Base-by-base conservation (phyloP, 2,113 vertebrate species). In the Aspidoscelis tigris region DNA sequence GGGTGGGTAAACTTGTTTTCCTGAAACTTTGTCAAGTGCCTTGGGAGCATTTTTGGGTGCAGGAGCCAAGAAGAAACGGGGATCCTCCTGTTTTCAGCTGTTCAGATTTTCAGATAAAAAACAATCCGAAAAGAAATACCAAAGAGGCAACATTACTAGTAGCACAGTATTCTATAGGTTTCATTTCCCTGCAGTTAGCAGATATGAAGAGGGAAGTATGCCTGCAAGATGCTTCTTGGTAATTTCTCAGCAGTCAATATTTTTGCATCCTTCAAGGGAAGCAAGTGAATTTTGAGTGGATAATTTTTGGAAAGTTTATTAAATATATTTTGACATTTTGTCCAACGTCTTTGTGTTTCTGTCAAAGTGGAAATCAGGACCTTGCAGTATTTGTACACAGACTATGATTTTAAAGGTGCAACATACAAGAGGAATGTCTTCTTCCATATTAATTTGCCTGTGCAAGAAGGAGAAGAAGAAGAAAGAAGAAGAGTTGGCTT, bases 121-220 rank as follows among this genome's bases (percentile, higher is more conserved):
- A n/a, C 58, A 8, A 2, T 53, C 11, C 78, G 10, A 41, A 76
- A 33, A 20, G 43, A n/a, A 21, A 69, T 47, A 39, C 26, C 14
- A 83, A 47, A n/a, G 75, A 84, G n/a, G 0, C 0, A 3, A 41
- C 41, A 33, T 3, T 22, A 10, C 21, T 50, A 24, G 22, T 24
- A 21, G 2, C 7, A 39, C 33, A n/a, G 61, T 26, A 61, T 2
- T 5, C 33, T 2, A 26, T 24, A 77, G 21, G 43, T 50, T 81
- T 80, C 75, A 26, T 85, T 78, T 2, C 11, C 53, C 65, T 69
- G 55, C 39, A 70, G 16, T 55, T 33, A 3, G 5, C 7, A 22
- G 81, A 50, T 20, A 61, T 22, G 74, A 65, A 78, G 47, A 83
- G 3, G 21, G 86, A 77, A 70, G 53, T 26, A 7, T 33, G 53